Evolutionary conservation across 2,888 invertebrate genomes (phyloP).

Genomic region (Drosophila sordidula): DNA sequence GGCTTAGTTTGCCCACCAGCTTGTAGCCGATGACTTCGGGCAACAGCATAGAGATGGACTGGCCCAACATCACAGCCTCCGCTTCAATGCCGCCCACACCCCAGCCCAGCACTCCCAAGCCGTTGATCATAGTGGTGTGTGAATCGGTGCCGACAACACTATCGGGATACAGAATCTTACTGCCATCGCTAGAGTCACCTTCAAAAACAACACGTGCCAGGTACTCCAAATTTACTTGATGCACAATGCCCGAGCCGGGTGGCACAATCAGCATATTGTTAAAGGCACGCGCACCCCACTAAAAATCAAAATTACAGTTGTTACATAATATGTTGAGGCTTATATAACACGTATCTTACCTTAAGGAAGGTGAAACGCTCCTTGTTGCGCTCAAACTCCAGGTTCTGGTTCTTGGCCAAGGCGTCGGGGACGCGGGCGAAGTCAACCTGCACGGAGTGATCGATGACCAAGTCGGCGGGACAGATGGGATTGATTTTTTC

Average conservation of each 20-base stretch:
- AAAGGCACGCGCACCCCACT: constrained; percentile 99
- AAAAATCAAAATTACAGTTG: constrained; percentile 1
- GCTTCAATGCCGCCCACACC: constrained; percentile 99
- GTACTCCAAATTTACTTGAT: constrained; percentile 99
- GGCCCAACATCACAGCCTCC: constrained; percentile 99
- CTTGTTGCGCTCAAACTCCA: constrained; percentile 97
- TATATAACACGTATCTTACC: constrained; percentile 85
- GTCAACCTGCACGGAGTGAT: constrained; percentile 99
- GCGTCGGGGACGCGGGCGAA: constrained; percentile 95
- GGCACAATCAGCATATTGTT: constrained; percentile 98
- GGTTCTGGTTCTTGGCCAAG: constrained; percentile 94
- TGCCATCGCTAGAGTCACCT: constrained; percentile 83
- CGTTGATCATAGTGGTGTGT: constrained; percentile 99
- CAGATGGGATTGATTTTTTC: constrained; percentile 98
- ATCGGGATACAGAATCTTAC: constrained; percentile 91
- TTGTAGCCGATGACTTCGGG: constrained; percentile 98
- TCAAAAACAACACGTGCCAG: constrained; percentile 95
- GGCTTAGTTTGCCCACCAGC: constrained; percentile 91
- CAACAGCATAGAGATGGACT: constrained; percentile 97
- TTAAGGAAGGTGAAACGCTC: constrained; percentile 98
- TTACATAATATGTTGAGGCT: no score
- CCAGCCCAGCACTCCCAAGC: constrained; percentile 98
- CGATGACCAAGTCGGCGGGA: constrained; percentile 98
- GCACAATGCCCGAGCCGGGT: constrained; percentile 98
- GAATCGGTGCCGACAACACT: constrained; percentile 99